These are phyloP conservation scores for Mustela lutreola DNA, from an alignment of 2,113 vertebrate genomes.

Conservation along the genomic window DNA sequence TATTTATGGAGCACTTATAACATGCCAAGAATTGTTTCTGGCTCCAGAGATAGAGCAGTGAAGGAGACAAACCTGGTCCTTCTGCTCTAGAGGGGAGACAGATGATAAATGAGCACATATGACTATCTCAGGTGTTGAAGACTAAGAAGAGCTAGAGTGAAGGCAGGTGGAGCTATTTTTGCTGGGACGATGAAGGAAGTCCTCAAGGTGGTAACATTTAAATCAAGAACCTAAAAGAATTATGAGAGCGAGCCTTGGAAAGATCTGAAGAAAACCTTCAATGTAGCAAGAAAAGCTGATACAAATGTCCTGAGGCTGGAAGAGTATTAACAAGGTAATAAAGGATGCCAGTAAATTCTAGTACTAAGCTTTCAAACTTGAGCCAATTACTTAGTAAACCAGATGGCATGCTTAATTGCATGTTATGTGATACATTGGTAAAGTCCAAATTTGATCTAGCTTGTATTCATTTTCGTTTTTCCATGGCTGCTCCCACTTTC, in stretches of 20 bases:
- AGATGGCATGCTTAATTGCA: neutral
- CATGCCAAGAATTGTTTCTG: neutral
- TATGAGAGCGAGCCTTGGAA: neutral
- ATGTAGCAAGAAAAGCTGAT: neutral
- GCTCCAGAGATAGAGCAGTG: neutral
- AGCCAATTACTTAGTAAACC: neutral
- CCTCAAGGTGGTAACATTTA: neutral
- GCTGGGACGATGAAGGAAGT: neutral
- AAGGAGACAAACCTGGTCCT: neutral
- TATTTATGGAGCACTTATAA: neutral
- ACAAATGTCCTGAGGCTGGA: neutral
- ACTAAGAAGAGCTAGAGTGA: neutral
- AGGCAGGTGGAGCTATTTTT: neutral
- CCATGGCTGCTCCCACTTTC: neutral
- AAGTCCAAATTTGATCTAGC: neutral
- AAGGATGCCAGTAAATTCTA: neutral
- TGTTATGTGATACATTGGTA: neutral
- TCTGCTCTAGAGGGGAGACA: neutral
- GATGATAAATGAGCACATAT: neutral
- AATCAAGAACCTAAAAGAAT: neutral
- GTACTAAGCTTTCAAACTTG: neutral
- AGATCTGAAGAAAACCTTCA: neutral
- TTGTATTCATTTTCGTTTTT: slow-evolving; percentile 9
- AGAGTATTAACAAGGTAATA: neutral
- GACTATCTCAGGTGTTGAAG: neutral